Percentiles rank a stretch among this genome's conserved stretches.
Conservation (phyloP, 37 sponge, comb jelly and placozoan genomes). For the Hexactinellida sp. region DNA sequence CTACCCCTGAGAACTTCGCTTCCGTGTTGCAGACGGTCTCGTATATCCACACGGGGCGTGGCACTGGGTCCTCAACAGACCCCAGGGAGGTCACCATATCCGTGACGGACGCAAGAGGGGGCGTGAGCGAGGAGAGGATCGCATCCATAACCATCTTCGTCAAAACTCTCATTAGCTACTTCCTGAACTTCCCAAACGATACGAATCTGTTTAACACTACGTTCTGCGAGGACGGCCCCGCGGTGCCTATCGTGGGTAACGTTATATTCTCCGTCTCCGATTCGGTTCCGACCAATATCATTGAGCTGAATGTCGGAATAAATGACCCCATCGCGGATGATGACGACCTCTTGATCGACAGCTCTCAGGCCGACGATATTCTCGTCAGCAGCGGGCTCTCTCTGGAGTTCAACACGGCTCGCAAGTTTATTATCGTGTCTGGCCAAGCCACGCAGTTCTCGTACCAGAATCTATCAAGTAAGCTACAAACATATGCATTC, state of each 20-base stretch:
- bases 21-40: not conserved
- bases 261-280: not conserved
- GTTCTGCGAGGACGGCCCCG: slow-evolving; percentile 28
- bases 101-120: not conserved
- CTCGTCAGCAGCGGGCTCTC: not conserved
- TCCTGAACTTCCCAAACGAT: not conserved
- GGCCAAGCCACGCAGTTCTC: not conserved
- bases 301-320: not conserved
- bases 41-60: not conserved
- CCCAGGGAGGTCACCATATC: not conserved
- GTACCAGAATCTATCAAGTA: not conserved
- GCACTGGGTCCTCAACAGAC: not conserved
- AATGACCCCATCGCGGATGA: not conserved
- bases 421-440: not conserved
- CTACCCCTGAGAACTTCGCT: not conserved
- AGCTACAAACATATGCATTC: too few relatives aligned
- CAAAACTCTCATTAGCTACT: not conserved
- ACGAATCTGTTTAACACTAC: slow-evolving; percentile 14
- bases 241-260: slow-evolving; percentile 25
- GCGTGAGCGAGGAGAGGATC: not conserved
- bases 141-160: not conserved
- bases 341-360: not conserved
- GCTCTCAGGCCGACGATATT: not conserved
- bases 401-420: not conserved
- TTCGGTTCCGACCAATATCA: not conserved